A percentile compares a stretch with the other conserved stretches of the same genome.
Conservation (phyloP, 2,888 invertebrate genomes). For the Nesidiocoris tenuis region DNA sequence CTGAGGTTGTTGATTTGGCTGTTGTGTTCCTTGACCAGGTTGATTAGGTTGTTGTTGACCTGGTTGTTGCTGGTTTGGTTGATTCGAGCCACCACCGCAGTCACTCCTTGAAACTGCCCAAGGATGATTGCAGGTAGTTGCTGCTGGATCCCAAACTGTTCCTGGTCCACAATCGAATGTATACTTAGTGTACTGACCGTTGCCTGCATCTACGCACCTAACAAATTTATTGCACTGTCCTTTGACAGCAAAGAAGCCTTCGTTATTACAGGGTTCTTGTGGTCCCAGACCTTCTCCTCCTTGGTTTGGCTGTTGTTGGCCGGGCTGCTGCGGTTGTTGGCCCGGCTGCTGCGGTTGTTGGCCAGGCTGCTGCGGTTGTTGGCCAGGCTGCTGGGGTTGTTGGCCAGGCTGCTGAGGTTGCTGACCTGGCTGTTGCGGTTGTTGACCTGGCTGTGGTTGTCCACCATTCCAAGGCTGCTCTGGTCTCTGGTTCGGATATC, state of each 20-base stretch:
- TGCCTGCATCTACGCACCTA: constrained; percentile 62
- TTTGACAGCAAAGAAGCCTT: constrained; percentile 66
- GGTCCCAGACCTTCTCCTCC: constrained; percentile 25
- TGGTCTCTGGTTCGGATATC: constrained; percentile 19
- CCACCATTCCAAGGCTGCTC: constrained; percentile 15
- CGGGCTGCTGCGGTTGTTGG: constrained; percentile 37
- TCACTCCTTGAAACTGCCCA: constrained; percentile 57
- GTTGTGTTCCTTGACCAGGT: too few species aligned
- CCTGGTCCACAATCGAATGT: constrained; percentile 66
- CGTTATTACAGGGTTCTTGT: constrained; percentile 56
- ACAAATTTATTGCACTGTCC: constrained; percentile 66
- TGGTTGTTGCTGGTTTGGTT: constrained; percentile 44
- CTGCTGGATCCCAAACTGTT: constrained; percentile 69
- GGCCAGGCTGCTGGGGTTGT: constrained; percentile 25
- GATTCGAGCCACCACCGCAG: constrained; percentile 44
- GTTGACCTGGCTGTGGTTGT: constrained; percentile 31
- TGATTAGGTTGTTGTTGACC: constrained; percentile 19
- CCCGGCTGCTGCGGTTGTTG: constrained; percentile 25
- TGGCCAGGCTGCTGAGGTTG: constrained; percentile 43
- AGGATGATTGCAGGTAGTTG: constrained; percentile 63
- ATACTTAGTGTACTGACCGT: constrained; percentile 57
- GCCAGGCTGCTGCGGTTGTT: constrained; percentile 25
- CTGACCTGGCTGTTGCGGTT: constrained; percentile 37
- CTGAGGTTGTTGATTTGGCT: constrained; percentile 46
- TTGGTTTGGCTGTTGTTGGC: constrained; percentile 44